Base-by-base conservation (phyloP, 1,140 invertebrate species). In the Gonatopus flavifemur region DNA sequence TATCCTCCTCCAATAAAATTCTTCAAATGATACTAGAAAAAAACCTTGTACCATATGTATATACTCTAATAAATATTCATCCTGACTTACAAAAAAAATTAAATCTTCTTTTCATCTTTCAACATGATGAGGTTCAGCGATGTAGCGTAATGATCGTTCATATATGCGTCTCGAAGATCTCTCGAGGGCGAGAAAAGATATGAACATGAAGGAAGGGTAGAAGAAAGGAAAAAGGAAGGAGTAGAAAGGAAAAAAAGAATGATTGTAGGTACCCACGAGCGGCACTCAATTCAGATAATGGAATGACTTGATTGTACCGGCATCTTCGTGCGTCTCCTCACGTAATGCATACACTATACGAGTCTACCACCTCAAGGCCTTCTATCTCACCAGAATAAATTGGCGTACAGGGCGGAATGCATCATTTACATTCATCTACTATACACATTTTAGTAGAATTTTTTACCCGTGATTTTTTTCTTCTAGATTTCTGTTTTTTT, bases 281-380 rank as follows among this genome's bases (percentile, higher is more conserved):
- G 64, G 54, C 63, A 69, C 66, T 74, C 70, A 72, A 72, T 74
- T 71, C 69, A 61, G 67, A 70, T 74, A 74, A 74, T 74, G 64
- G 67, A 74, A 74, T 74, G 72, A 74, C 71, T 74, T 74, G 71
- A 74, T 74, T 67, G 63, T 49, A 37, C 55, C 49, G 38, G 50
- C 52, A 60, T 53, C 59, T 55, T 55, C 55, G 42, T n/a, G n/a
- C n/a, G n/a, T 59, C 48, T 63, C 55, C 55, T 37, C 39, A 46
- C 48, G 35, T 32, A 22, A 24, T 39, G 12, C 32, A 36, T 10
- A 15, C 18, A 6, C 7, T 36, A 28, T 28, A 28, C 12, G 12
- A 41, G 56, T 58, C 52, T 21, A 39, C 31, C 44, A 36, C 36
- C 43, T 39, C 54, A 28, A 61, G 58, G 50, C 38, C 47, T 45